Percentiles rank a stretch among this genome's conserved stretches.
Conservation (phyloP, 30 jellyfish, hydroid and myxozoan species). For the Hydractinia echinata region DNA sequence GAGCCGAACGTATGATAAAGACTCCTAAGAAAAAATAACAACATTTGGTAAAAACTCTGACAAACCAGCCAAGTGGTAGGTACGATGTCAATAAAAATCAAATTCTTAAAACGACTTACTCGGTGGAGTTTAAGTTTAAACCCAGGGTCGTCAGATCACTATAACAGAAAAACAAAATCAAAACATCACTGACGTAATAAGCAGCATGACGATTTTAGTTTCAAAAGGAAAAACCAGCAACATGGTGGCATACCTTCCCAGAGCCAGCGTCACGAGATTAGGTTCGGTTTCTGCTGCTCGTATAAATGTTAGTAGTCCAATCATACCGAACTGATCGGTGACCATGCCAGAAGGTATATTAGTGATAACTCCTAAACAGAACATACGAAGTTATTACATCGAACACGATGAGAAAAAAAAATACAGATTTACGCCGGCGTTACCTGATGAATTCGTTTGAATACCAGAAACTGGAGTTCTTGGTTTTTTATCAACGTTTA, state of each 20-base stretch:
- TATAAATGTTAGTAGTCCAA: conserved; percentile 85
- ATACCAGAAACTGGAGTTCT: conserved; percentile 84
- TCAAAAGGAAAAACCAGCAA: not conserved
- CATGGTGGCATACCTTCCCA: conserved; percentile 67
- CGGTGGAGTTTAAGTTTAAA: conserved; percentile 87
- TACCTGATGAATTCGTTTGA: conserved; percentile 95
- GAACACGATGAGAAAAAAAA: not conserved
- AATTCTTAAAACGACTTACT: conserved; percentile 52
- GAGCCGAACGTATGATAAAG: conserved; percentile 92
- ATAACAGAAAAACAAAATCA: not conserved
- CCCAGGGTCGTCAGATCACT: conserved; percentile 97
- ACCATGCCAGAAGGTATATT: conserved; percentile 98
- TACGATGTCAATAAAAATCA: not conserved
- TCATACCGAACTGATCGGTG: conserved; percentile 97
- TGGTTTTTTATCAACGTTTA: conserved; percentile 53
- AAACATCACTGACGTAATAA: not conserved
- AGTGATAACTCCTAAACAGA: conserved; percentile 76
- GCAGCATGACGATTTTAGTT: too few species aligned
- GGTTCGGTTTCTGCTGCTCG: conserved; percentile 99
- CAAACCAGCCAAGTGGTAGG: not conserved
- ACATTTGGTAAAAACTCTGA: not conserved
- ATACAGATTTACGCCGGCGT: not conserved
- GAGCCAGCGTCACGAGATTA: conserved; percentile 89
- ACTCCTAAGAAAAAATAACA: conserved; percentile 52
- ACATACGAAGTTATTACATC: not conserved